These are phyloP conservation scores for Drosophila azteca DNA, from an alignment of 1,140 invertebrate species.

Conservation along the genomic window DNA sequence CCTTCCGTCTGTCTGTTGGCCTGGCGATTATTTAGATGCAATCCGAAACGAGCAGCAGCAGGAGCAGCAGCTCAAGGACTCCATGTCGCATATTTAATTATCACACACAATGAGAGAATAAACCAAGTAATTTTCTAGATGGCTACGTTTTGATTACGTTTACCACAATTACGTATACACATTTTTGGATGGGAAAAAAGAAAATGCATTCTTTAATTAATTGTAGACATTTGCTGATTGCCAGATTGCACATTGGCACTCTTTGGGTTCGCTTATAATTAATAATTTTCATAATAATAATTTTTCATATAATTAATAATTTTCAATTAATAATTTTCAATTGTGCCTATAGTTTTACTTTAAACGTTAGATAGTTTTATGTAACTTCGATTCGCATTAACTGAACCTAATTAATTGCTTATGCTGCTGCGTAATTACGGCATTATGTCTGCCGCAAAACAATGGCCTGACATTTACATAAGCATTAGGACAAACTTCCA, in stretches of 20 bases:
- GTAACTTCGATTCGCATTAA: conserved; percentile 19
- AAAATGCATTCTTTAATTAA: too few species aligned
- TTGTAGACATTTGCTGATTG: too few species aligned
- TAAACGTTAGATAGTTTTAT: background rate
- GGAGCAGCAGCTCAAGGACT: conserved; percentile 18
- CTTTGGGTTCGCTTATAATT: too few species aligned
- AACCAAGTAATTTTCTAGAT: conserved; percentile 30
- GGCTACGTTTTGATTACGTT: conserved; percentile 22
- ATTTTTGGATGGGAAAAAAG: conserved; percentile 11
- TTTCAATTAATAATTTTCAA: too few species aligned
- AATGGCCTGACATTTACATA: conserved; percentile 73
- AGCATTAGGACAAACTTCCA: conserved; percentile 46
- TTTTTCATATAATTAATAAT: too few species aligned
- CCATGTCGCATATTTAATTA: conserved; percentile 44
- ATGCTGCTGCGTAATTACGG: conserved; percentile 60
- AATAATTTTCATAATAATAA: too few species aligned
- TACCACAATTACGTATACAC: conserved; percentile 9
- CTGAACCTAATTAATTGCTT: conserved; percentile 56
- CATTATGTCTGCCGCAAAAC: conserved; percentile 65
- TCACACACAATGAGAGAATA: conserved; percentile 20
- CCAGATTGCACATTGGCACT: too few species aligned
- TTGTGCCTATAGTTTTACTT: background rate
- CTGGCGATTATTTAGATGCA: conserved; percentile 23
- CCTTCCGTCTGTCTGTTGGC: background rate
- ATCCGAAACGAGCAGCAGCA: conserved; percentile 16